Conservation (phyloP, 2,113 vertebrate species). For the Nicator chloris region DNA sequence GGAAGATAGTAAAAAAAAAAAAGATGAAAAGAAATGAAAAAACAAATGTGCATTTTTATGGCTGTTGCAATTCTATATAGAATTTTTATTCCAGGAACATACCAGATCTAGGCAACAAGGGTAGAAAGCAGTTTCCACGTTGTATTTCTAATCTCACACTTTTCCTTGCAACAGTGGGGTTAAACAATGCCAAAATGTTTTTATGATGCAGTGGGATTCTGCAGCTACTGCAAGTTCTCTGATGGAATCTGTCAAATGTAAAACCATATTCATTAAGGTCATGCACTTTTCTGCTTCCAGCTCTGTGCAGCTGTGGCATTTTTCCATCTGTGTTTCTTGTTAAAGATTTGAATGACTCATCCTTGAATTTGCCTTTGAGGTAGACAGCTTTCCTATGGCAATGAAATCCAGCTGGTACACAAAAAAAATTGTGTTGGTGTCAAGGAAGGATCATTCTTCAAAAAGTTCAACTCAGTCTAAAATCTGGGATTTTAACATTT, state of each 20-base stretch:
- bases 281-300: conserved; percentile 17
- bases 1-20: background rate
- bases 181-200: background rate
- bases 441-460: background rate
- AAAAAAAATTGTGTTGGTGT: background rate
- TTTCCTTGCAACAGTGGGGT: background rate
- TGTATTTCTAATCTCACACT: background rate
- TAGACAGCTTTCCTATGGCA: conserved; percentile 4
- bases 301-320: conserved; percentile 24
- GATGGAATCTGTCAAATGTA: conserved; percentile 2
- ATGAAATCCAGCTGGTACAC: background rate
- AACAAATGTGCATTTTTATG: background rate
- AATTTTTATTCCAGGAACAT: background rate
- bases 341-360: conserved; percentile 29
- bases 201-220: background rate
- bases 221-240: background rate
- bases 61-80: background rate
- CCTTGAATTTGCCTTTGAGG: conserved; percentile 28
- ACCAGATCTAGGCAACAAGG: background rate
- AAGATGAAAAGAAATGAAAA: background rate
- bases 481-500: background rate
- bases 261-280: conserved; percentile 29
- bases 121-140: background rate
- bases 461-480: background rate
- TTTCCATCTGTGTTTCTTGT: conserved; percentile 36